A percentile compares a stretch with the other conserved stretches of the same genome.
Evolutionary conservation across 2,888 invertebrate genomes (phyloP).

Genomic region (Ferdinandea cuprea): DNA sequence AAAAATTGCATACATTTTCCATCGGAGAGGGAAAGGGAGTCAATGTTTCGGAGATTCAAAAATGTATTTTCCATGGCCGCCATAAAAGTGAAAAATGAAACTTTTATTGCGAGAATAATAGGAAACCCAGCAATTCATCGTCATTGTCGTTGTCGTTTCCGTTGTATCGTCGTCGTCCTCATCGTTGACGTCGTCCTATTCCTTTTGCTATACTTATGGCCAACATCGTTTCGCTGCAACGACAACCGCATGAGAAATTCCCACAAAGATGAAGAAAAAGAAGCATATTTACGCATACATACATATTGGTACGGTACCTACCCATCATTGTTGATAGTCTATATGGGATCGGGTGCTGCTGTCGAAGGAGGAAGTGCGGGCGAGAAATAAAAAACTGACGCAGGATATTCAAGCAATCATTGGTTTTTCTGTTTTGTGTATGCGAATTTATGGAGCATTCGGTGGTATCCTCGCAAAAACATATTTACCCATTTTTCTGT

Average conservation of each 20-base stretch:
- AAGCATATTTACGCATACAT: conserved; percentile 18
- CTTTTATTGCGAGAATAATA: conserved; percentile 75
- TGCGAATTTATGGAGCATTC: conserved; percentile 50
- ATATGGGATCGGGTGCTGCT: conserved; percentile 24
- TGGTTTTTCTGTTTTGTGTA: conserved; percentile 48
- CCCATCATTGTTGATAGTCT: background rate
- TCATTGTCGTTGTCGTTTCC: conserved; percentile 62
- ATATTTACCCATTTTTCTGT: conserved; percentile 35
- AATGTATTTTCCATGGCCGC: conserved; percentile 70
- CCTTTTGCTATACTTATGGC: conserved; percentile 47
- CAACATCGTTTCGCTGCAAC: conserved; percentile 56
- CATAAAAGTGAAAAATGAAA: conserved; percentile 75
- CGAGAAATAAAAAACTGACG: conserved; percentile 40
- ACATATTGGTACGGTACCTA: background rate
- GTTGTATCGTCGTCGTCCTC: conserved; percentile 18
- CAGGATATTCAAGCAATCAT: conserved; percentile 64
- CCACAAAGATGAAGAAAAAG: conserved; percentile 39
- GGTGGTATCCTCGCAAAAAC: conserved; percentile 24
- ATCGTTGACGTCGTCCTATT: conserved; percentile 4
- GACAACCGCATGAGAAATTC: conserved; percentile 58
- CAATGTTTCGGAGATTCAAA: conserved; percentile 63
- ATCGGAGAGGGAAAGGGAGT: background rate
- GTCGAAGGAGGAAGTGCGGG: conserved; percentile 10
- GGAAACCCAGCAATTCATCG: conserved; percentile 71
- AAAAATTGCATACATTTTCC: conserved; percentile 51